phyloP scores from a whole-genome alignment of 2,797 vertebrate species.

The Threskiornis aethiopicus region DNA sequence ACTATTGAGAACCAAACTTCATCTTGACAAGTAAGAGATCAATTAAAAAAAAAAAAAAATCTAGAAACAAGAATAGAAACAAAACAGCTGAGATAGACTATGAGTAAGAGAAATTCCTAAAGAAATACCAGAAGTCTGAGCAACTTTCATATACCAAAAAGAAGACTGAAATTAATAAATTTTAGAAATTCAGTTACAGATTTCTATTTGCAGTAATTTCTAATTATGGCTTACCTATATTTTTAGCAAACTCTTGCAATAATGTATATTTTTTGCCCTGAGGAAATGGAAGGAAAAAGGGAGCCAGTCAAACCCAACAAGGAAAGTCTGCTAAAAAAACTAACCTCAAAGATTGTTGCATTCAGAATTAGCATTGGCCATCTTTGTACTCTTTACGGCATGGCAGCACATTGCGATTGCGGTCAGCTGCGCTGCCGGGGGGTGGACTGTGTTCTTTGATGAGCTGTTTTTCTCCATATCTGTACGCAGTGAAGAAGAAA shows the following conservation, averaged over 20 bases:
- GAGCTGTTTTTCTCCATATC: background rate
- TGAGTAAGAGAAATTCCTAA: background rate
- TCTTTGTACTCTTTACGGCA: background rate
- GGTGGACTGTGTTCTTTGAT: background rate
- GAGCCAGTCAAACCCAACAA: background rate
- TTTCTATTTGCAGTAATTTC: background rate
- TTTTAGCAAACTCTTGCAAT: background rate
- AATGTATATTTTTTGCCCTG: background rate
- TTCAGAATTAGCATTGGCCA: background rate
- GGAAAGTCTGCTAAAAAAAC: background rate
- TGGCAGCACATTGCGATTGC: rapidly evolving
- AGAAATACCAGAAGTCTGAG: background rate
- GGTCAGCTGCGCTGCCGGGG: background rate
- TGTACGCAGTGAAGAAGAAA: background rate
- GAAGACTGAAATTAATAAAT: background rate
- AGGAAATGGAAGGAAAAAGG: background rate
- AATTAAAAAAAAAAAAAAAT: background rate
- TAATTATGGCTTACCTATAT: background rate
- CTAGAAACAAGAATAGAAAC: background rate
- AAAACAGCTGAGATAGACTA: background rate
- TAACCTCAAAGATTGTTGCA: background rate
- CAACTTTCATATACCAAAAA: background rate
- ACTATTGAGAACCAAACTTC: background rate
- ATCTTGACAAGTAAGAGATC: background rate
- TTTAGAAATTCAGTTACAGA: background rate